Evolutionary conservation across 2,113 vertebrate genomes (phyloP).

Genomic region (Rhagologus leucostigma): DNA sequence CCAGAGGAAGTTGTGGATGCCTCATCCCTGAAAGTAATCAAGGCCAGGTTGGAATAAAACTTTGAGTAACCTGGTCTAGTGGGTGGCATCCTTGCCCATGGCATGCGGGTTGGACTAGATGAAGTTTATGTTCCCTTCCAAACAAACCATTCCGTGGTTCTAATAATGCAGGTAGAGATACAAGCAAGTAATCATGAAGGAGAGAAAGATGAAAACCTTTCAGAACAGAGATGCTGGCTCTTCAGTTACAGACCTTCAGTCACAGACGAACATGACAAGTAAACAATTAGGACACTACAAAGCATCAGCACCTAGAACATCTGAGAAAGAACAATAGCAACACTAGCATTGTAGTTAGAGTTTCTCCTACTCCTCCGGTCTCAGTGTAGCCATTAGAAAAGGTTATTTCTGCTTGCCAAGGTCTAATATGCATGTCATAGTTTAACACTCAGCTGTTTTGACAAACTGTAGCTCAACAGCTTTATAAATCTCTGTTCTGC

Average conservation of each 20-base stretch:
- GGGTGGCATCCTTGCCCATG: neutral
- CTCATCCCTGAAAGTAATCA: neutral
- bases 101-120: neutral
- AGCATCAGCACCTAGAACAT: neutral
- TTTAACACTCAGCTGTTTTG: neutral
- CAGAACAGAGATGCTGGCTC: neutral
- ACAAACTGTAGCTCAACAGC: neutral
- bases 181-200: neutral
- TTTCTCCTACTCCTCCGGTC: neutral
- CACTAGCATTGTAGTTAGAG: too few species aligned
- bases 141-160: neutral
- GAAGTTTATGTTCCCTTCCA: neutral
- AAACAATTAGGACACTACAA: neutral
- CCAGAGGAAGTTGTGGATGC: neutral
- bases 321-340: neutral
- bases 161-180: neutral
- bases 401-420: neutral
- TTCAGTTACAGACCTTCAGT: neutral
- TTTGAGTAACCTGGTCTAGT: neutral
- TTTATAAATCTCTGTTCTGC: neutral
- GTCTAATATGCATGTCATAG: fast-evolving
- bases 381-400: neutral
- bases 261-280: neutral
- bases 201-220: neutral
- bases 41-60: neutral